Base-by-base conservation (phyloP, 2,797 vertebrate species). In the Leucoraja ocellata region DNA sequence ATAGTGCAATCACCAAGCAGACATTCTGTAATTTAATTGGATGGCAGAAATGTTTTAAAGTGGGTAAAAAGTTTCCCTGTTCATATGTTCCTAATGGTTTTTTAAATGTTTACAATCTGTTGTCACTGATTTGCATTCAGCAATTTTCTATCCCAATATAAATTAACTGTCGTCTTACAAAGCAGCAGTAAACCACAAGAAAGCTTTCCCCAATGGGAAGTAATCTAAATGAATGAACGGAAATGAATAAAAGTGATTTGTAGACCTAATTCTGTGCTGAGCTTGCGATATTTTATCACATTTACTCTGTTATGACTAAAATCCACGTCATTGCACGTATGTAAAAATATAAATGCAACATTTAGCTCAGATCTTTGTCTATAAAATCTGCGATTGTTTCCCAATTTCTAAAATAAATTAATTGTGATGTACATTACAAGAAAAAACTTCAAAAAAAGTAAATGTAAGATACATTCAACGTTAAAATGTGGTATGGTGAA, bases 211-310 rank as follows among this genome's bases (percentile, higher is more conserved):
- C 23, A 23, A 54, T 74, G 90, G 90, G 1, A 74, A 21, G 71
- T 74, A 73, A 91, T 91, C 68, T 54, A 74, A 28, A 74, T 91
- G 54, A 91, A 39, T 91, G 71, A 74, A 74, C 5, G 39, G 23
- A 91, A 91, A 91, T 91, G 36, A 91, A 91, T 46, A 39, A 2
- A 91, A 74, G 28, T 91, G 54, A 74, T 91, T 46, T 74, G 36
- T 74, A 23, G 11, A 9, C 54, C 90, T 91, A 54, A 74, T 91
- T 54, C 21, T 74, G 25, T 54, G 8, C 81, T 28, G 54, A 54
- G 8, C 23, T 54, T 91, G 71, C 25, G 21, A 91, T 91, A 46
- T 74, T 91, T 91, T 73, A 46, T 28, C 73, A 91, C 23, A 74
- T 91, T 74, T 74, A 91, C 23, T 46, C 32, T 74, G 73, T 74